Percentiles rank a stretch among this genome's conserved stretches.
Evolutionary conservation across 2,797 vertebrate genomes (phyloP).

Genomic region (Enteromius thamalakanensis): DNA sequence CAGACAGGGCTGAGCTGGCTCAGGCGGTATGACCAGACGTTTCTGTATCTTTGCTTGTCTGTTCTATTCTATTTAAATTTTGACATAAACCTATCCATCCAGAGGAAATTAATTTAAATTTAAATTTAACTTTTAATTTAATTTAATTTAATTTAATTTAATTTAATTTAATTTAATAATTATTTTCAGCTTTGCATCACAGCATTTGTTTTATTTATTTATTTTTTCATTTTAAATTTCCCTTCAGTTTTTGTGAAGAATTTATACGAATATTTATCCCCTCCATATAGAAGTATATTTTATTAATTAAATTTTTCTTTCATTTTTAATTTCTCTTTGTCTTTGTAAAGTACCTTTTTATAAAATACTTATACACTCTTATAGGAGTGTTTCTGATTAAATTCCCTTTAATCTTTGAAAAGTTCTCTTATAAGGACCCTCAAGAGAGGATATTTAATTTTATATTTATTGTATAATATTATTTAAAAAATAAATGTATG

Average conservation of each 20-base stretch:
- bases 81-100: too few relatives aligned
- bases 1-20: constrained; percentile 41
- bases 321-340: not conserved
- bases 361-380: not conserved
- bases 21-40: constrained; percentile 35
- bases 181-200: too few relatives aligned
- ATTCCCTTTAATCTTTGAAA: not conserved
- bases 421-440: not conserved
- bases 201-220: too few relatives aligned
- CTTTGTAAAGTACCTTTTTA: not conserved
- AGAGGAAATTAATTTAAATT: not conserved
- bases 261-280: not conserved
- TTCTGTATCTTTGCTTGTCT: constrained; percentile 25
- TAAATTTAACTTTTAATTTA: too few relatives aligned
- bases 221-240: not conserved
- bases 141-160: not conserved
- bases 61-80: not conserved
- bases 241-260: not conserved
- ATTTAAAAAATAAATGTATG: too few relatives aligned
- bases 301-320: not conserved
- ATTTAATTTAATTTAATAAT: too few relatives aligned
- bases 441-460: not conserved
- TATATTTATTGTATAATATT: too few relatives aligned
- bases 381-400: not conserved
- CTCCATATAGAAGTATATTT: not conserved